phyloP scores from a whole-genome alignment of 1,140 invertebrate species.

The Musca vetustissima region DNA sequence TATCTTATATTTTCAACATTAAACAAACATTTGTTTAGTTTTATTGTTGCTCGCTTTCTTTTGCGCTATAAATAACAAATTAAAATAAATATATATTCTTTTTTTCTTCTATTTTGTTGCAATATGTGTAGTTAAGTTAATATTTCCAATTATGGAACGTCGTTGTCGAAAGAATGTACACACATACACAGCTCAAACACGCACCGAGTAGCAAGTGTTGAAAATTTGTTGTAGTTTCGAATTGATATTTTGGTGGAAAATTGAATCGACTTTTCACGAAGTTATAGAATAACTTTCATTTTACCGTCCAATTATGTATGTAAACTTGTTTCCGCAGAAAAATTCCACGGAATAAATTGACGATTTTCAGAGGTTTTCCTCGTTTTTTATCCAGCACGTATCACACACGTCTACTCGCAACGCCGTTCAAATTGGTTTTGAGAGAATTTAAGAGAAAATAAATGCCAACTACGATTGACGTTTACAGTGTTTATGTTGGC shows the following conservation, averaged over 20 bases:
- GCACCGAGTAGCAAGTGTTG: neutral
- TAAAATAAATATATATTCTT: too few relatives aligned
- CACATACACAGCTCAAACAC: neutral
- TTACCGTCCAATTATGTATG: too few relatives aligned
- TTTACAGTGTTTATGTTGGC: neutral
- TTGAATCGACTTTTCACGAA: too few relatives aligned
- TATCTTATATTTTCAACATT: neutral
- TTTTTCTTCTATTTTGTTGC: constrained; percentile 1
- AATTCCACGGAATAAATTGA: neutral
- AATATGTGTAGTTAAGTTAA: constrained; percentile 16
- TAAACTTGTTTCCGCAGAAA: neutral
- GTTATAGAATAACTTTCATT: too few relatives aligned
- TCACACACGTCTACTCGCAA: constrained; percentile 10
- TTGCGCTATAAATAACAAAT: constrained; percentile 13
- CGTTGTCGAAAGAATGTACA: too few relatives aligned
- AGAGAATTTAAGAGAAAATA: constrained; percentile 12
- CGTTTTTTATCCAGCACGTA: neutral
- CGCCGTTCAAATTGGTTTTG: constrained; percentile 11
- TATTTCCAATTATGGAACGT: neutral
- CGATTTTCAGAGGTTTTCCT: neutral
- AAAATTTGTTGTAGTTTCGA: constrained; percentile 5
- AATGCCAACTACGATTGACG: neutral
- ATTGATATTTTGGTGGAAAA: too few relatives aligned
- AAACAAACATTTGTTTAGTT: constrained; percentile 19
- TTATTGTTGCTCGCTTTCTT: neutral